Evolutionary conservation across 2,797 vertebrate genomes (phyloP).

Genomic region (Staurois parvus): DNA sequence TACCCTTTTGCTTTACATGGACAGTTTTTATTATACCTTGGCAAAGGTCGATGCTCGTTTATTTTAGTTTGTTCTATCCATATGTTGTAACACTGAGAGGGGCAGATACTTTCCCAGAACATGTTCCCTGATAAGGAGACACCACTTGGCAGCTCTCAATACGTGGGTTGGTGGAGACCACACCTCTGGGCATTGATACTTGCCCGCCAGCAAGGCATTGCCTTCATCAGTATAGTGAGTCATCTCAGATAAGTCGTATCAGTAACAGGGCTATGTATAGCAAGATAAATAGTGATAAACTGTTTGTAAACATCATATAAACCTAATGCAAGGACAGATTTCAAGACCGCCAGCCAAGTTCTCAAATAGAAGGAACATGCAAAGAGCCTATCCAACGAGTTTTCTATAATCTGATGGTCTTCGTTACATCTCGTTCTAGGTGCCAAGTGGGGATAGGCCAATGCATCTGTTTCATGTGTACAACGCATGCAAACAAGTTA

Average conservation of each 20-base stretch:
- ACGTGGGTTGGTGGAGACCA: conserved; percentile 53
- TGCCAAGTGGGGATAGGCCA: conserved; percentile 22
- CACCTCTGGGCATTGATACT: conserved; percentile 55
- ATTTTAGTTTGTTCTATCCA: conserved; percentile 63
- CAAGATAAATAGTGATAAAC: conserved; percentile 61
- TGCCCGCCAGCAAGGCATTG: conserved; percentile 62
- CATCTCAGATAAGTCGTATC: conserved; percentile 61
- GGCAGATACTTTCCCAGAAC: conserved; percentile 58
- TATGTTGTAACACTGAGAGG: conserved; percentile 59
- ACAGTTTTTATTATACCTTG: conserved; percentile 42
- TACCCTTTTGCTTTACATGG: conserved; percentile 1
- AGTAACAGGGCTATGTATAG: conserved; percentile 61
- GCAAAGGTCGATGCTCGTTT: conserved; percentile 38
- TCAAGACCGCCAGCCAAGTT: not conserved
- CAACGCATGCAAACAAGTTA: conserved; percentile 68
- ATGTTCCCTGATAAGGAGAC: conserved; percentile 62
- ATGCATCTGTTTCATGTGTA: conserved; percentile 60
- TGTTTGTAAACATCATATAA: conserved; percentile 64
- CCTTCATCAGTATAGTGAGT: conserved; percentile 55
- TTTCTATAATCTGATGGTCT: conserved; percentile 15
- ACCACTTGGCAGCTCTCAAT: conserved; percentile 55
- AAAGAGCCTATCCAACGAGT: not conserved
- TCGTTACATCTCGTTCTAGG: not conserved
- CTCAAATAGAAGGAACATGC: conserved; percentile 33
- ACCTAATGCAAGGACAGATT: conserved; percentile 57